A percentile compares a stretch with the other conserved stretches of the same genome.
Conservation (phyloP, 1,140 invertebrate species). For the Drosophila nigrodunni region DNA sequence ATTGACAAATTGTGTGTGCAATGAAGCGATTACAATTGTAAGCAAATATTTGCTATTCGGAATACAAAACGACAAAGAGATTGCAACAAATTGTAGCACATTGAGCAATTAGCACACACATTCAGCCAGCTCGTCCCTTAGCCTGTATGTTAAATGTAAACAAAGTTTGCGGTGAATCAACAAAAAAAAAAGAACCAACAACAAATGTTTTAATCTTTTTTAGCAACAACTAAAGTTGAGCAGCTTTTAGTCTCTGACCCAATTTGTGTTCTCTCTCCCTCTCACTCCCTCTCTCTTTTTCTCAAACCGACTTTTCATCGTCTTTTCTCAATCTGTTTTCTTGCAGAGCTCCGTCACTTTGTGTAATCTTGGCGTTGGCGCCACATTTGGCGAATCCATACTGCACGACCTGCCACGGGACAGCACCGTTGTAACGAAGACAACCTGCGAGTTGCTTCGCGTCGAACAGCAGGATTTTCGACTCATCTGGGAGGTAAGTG, state of each 20-base stretch:
- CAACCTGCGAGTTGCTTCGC: slow-evolving; percentile 90
- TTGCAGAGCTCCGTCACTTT: slow-evolving; percentile 88
- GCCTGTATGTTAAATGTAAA: slow-evolving; percentile 23
- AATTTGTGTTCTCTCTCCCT: background rate
- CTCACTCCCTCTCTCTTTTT: background rate
- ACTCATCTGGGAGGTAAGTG: slow-evolving; percentile 91
- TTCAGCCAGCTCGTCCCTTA: background rate
- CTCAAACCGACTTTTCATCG: slow-evolving; percentile 3
- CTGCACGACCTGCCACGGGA: slow-evolving; percentile 89
- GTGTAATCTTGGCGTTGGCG: slow-evolving; percentile 90
- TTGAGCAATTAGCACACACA: slow-evolving; percentile 61
- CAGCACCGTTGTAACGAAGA: slow-evolving; percentile 90
- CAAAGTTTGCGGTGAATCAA: slow-evolving; percentile 20
- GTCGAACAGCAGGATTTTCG: slow-evolving; percentile 91
- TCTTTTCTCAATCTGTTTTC: slow-evolving; percentile 27
- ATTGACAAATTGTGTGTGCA: slow-evolving; percentile 39
- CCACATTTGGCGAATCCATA: slow-evolving; percentile 92
- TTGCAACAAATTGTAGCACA: slow-evolving; percentile 55
- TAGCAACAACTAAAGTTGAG: slow-evolving; percentile 36
- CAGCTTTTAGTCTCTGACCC: slow-evolving; percentile 22
- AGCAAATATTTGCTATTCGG: slow-evolving; percentile 56
- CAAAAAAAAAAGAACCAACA: slow-evolving; percentile 1
- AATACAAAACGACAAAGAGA: slow-evolving; percentile 22
- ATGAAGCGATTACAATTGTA: slow-evolving; percentile 56
- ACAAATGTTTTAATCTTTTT: slow-evolving; percentile 29